Evolutionary conservation across 2,113 vertebrate genomes (phyloP), one percentile per base, ranked within the genome.

Genomic region (Corythornis cristatus): DNA sequence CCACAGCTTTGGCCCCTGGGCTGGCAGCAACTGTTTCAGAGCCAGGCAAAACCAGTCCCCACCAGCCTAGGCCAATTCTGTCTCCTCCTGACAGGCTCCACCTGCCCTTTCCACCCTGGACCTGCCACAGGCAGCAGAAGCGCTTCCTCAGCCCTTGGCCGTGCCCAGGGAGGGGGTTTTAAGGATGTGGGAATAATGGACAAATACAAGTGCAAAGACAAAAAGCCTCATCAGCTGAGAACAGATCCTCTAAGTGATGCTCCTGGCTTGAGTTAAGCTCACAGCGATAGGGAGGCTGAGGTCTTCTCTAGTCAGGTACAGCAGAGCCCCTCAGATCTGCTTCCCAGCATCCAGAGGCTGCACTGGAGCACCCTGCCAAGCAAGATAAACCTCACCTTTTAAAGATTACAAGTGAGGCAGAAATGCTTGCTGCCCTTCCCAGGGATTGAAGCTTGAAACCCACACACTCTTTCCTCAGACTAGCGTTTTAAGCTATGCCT

Each of bases 71-170:
- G 29, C 4, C 54, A 58, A 42, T 31, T 68, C 5, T 4, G 22
- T 37, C 68, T 57, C 26, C 5, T 12, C 33, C 29, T 33, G 29
- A 20, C 4, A 2, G 3, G 8, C 9, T 46, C 56, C 46, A 67
- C 37, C 14, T 9, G 8, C n/a, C 64, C 26, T 84, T 64, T 23
- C 29, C 17, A 18, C 22, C 16, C 7, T 35, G 25, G 6, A 46
- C 60, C 54, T 17, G 56, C 28, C 21, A 11, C 11, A 1, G 13
- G 6, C 2, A 0, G 22, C 0, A 0, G 17, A 15, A 26, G 16
- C 3, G 1, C 5, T 68, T 60, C 65, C n/a, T 68, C 31, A 18
- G 25, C 3, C 1, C 46, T 72, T n/a, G 50, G 23, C 60, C 56
- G 51, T 28, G 35, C 56, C 35, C 0, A 0, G 6, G 8, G 14